Evolutionary conservation across 2,888 invertebrate genomes (phyloP).

Genomic region (Drosophila anomalata): DNA sequence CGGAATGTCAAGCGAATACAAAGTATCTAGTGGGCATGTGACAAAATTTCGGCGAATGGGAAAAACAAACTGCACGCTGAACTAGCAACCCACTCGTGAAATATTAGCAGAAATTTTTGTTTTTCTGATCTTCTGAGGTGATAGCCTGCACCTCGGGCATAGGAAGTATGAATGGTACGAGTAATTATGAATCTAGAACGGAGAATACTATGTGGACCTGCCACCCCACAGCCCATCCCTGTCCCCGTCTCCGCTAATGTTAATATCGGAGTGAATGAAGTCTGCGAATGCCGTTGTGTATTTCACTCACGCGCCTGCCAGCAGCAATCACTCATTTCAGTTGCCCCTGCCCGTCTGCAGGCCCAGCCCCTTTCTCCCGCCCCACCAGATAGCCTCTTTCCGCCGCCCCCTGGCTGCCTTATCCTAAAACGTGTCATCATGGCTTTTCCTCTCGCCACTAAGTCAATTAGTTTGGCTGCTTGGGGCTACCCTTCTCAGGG

Average conservation of each 20-base stretch:
- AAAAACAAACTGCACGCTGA: constrained; percentile 24
- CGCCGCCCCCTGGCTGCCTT: constrained; percentile 3
- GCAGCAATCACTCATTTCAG: constrained; percentile 73
- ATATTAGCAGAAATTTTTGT: background rate
- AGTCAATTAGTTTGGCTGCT: constrained; percentile 76
- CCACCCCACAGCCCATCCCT: background rate
- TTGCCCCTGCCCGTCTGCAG: constrained; percentile 12
- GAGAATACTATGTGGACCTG: background rate
- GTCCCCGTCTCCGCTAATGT: background rate
- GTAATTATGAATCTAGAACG: too few species aligned
- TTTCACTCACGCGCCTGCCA: constrained; percentile 73
- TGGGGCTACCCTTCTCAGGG: background rate
- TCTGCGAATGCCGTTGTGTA: constrained; percentile 62
- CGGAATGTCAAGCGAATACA: constrained; percentile 28
- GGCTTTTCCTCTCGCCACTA: constrained; percentile 55
- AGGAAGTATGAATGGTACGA: too few species aligned
- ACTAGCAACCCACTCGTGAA: background rate
- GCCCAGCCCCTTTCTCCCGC: background rate
- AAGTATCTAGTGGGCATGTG: constrained; percentile 31
- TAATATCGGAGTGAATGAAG: constrained; percentile 57
- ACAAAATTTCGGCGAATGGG: constrained; percentile 15
- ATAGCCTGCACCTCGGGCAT: background rate
- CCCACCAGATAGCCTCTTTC: constrained; percentile 29
- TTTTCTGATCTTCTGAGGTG: constrained; percentile 8
- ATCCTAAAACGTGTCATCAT: constrained; percentile 67